These are phyloP conservation scores for Coregonus suidteri DNA, from an alignment of 2,797 vertebrate genomes.

Conservation along the genomic window DNA sequence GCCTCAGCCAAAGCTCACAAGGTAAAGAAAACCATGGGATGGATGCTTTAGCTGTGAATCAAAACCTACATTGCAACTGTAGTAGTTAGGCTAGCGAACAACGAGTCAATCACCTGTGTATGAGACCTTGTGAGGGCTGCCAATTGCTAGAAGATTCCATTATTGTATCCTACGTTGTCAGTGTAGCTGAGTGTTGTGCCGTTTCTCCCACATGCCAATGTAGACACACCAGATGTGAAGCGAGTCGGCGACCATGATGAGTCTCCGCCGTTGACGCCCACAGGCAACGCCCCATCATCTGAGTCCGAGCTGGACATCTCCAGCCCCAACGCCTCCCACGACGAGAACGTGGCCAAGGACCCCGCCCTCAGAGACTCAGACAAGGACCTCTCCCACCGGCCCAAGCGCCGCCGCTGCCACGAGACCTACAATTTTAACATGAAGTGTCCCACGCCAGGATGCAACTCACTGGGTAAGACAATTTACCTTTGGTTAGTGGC, in stretches of 20 bases:
- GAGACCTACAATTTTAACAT: conserved; percentile 99
- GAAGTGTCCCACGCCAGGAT: conserved; percentile 98
- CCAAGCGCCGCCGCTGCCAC: conserved; percentile 95
- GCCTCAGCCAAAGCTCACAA: conserved; percentile 97
- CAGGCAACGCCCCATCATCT: conserved; percentile 97
- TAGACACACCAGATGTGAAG: conserved; percentile 86
- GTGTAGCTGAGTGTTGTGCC: neutral
- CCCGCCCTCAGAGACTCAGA: conserved; percentile 90
- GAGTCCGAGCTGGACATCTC: conserved; percentile 99
- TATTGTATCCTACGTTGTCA: neutral
- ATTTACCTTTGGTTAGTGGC: neutral
- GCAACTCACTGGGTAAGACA: conserved; percentile 90
- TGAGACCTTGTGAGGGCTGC: neutral
- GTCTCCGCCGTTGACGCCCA: conserved; percentile 95
- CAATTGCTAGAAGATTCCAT: neutral
- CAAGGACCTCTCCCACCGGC: conserved; percentile 94
- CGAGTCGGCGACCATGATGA: conserved; percentile 91
- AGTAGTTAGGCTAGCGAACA: neutral
- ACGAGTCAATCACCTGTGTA: too few species aligned
- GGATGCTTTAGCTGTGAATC: neutral
- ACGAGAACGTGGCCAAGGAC: conserved; percentile 94
- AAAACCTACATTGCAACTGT: neutral
- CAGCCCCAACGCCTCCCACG: conserved; percentile 94
- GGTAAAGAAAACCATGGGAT: conserved; percentile 69
- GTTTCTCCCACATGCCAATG: conserved; percentile 18